Evolutionary conservation across 2,797 vertebrate species (phyloP).

Genomic region (Podarcis lilfordi): DNA sequence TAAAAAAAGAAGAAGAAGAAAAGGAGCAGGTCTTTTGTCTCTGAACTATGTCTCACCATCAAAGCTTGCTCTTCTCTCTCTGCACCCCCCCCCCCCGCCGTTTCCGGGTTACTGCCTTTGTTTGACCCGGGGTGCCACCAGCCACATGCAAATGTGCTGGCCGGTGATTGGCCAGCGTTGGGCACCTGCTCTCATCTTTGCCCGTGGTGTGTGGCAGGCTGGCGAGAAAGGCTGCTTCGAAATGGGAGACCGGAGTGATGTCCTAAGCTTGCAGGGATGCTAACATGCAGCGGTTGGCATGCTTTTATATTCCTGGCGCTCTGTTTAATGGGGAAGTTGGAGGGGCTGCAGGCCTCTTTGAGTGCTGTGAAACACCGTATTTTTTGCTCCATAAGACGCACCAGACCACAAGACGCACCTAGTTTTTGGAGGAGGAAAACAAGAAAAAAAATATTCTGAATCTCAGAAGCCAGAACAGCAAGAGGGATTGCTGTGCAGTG

Average conservation of each 20-base stretch:
- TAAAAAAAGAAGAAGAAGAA: not conserved
- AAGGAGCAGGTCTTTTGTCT: not conserved
- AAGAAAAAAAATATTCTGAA: too few relatives aligned
- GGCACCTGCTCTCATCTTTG: not conserved
- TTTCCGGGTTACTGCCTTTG: constrained; percentile 4
- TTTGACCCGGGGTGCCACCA: not conserved
- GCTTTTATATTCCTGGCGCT: not conserved
- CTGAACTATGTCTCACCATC: too few relatives aligned
- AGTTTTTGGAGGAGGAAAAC: too few relatives aligned
- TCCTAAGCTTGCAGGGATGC: not conserved
- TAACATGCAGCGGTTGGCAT: too few relatives aligned
- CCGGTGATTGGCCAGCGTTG: constrained; percentile 2
- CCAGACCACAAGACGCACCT: too few relatives aligned
- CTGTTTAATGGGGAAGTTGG: not conserved
- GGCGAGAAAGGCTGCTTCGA: not conserved
- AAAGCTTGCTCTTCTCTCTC: not conserved
- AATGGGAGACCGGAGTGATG: not conserved
- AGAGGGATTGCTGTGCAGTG: too few relatives aligned
- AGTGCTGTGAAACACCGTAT: not conserved
- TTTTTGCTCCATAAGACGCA: too few relatives aligned
- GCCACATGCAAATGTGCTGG: not conserved
- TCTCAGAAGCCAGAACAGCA: too few relatives aligned
- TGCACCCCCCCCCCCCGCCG: not conserved
- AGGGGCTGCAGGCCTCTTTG: not conserved
- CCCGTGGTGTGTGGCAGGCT: constrained; percentile 1